Evolutionary conservation across 2,888 invertebrate genomes (phyloP), one percentile per base, ranked within the genome.

Genomic region (Bombylius major): DNA sequence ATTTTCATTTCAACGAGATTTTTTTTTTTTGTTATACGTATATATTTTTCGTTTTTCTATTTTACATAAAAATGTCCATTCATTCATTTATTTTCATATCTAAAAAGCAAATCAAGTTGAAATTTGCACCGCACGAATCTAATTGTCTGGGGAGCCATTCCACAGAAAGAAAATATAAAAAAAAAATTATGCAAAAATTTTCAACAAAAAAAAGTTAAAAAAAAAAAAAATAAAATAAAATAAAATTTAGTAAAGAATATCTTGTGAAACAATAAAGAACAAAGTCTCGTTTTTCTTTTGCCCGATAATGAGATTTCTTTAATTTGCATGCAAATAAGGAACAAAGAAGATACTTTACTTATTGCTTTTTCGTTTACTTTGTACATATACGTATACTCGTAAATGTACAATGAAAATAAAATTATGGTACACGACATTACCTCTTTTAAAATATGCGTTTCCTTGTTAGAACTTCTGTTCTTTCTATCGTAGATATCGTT

Each of bases 301-400:
- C 45, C 50, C 54, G 56, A 58, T 62, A 62, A 62, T 62, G 62
- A 62, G 62, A 62, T 61, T 62, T 56, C 59, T 61, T 59, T 58
- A 62, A 62, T 62, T 62, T 62, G 61, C 62, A 62, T 62, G 62
- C 62, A 62, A 62, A 62, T 62, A 49, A 47, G 52, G 49, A 51
- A 51, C 55, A 51, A 51, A 55, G 51, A 55, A 44, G 11, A 14
- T 51, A 55, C 55, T 51, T 12, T 42, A 14, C 47, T 42, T 23
- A 23, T 32, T 45, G 50, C 34, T 54, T 50, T 50, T 49, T n/a
- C 54, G 50, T 23, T 54, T 50, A 45, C 23, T 23, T 23, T 23
- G 23, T 23, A 23, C 23, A 3, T 23, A 23, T 23, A 23, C 1
- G 3, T 23, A 3, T 23, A 23, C 23, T n/a, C n/a, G n/a, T n/a